phyloP scores from a whole-genome alignment of 2,888 invertebrate genomes.

The Apamea monoglypha region DNA sequence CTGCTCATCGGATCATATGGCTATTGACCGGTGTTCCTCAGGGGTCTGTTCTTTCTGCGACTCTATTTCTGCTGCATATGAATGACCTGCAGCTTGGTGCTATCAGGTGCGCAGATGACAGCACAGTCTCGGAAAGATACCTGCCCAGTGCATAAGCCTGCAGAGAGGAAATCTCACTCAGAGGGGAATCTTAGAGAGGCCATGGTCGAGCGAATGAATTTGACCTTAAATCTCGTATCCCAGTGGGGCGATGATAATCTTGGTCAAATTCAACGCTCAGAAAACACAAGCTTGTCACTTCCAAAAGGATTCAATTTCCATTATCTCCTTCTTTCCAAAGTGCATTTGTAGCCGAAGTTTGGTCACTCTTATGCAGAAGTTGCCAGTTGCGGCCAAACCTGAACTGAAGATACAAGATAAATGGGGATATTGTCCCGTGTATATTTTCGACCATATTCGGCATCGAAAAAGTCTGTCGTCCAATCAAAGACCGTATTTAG shows the following conservation, averaged over 20 bases:
- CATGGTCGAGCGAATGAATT: neutral
- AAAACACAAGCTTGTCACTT: neutral
- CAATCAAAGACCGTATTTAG: too few relatives aligned
- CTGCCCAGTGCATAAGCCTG: too few relatives aligned
- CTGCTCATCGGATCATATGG: too few relatives aligned
- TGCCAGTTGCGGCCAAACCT: neutral
- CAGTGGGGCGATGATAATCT: neutral
- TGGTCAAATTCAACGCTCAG: neutral
- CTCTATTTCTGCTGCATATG: too few relatives aligned
- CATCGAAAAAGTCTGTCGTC: neutral
- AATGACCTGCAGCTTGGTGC: too few relatives aligned
- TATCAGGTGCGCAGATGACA: too few relatives aligned
- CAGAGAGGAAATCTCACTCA: too few relatives aligned
- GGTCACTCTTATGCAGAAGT: neutral
- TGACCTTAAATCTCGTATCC: neutral
- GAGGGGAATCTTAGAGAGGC: neutral
- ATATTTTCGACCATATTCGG: neutral
- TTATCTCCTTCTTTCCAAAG: neutral
- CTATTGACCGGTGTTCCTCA: too few relatives aligned
- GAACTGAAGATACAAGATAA: neutral
- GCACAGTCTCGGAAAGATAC: too few relatives aligned
- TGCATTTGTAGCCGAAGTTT: neutral
- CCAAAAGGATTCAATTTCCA: neutral
- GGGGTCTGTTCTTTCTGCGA: too few relatives aligned
- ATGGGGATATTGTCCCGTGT: neutral